Percentiles rank a stretch among this genome's conserved stretches.
Evolutionary conservation across 2,888 invertebrate genomes (phyloP).

Genomic region (Eupelmus urozonus): DNA sequence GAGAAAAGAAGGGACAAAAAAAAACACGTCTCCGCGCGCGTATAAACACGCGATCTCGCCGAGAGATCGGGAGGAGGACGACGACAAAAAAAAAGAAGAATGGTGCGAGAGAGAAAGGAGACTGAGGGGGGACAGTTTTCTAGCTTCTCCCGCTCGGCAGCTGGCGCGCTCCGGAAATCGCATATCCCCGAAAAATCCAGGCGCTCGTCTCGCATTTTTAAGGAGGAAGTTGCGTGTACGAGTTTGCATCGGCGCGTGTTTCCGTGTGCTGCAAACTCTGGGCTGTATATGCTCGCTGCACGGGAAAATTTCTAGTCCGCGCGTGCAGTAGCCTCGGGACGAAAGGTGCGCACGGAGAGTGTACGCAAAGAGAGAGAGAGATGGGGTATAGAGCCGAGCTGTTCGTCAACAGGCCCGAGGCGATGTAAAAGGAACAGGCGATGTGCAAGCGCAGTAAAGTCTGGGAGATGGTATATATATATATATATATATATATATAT

Average conservation of each 20-base stretch:
- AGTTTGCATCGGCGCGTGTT: no score
- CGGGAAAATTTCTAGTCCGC: no score
- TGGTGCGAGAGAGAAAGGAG: not conserved
- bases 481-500: slow-evolving; percentile 7
- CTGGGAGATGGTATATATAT: not conserved
- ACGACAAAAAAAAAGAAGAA: not conserved
- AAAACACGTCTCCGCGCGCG: slow-evolving; percentile 24
- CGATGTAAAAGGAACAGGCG: not conserved
- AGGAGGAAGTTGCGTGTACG: slow-evolving; percentile 16
- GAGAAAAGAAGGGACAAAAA: not conserved
- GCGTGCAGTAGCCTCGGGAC: no score
- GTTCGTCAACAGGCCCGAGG: slow-evolving; percentile 1
- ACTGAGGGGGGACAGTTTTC: slow-evolving; percentile 37
- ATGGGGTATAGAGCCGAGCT: no score
- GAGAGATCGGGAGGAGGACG: not conserved
- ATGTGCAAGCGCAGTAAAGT: no score
- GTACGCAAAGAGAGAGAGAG: no score
- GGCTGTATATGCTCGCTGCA: no score
- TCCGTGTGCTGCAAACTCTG: no score
- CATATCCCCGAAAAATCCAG: slow-evolving; percentile 7
- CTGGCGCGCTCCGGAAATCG: slow-evolving; percentile 44
- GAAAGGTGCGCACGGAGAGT: no score
- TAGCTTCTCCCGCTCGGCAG: slow-evolving; percentile 45
- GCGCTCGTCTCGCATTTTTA: slow-evolving; percentile 32
- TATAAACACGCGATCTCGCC: slow-evolving; percentile 35